A percentile compares a stretch with the other conserved stretches of the same genome.
Evolutionary conservation across 2,797 vertebrate species (phyloP).

Genomic region (Euphonia xanthogaster): DNA sequence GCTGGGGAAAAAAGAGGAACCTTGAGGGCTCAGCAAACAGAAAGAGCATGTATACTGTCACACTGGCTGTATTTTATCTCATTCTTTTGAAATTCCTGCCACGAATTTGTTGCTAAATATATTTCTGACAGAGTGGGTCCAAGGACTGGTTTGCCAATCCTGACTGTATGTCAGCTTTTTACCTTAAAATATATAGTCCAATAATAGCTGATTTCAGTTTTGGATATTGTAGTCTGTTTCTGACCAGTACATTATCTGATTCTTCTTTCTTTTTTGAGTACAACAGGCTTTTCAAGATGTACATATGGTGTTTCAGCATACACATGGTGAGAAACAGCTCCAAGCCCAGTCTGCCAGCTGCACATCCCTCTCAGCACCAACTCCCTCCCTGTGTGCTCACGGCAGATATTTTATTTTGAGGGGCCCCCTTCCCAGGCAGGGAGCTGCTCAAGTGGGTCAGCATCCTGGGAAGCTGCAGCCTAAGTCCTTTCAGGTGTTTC

Average conservation of each 20-base stretch:
- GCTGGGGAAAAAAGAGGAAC: neutral
- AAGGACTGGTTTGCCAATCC: neutral
- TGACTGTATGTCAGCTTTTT: neutral
- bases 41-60: neutral
- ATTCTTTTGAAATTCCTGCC: neutral
- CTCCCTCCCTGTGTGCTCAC: rapidly evolving
- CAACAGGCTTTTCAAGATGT: neutral
- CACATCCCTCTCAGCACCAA: neutral
- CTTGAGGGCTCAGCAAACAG: neutral
- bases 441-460: neutral
- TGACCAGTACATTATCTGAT: neutral
- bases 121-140: neutral
- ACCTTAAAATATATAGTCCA: neutral
- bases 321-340: neutral
- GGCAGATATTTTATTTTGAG: neutral
- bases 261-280: neutral
- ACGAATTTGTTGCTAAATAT: neutral
- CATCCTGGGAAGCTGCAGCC: neutral
- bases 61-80: neutral
- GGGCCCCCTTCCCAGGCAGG: neutral
- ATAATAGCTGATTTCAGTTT: neutral
- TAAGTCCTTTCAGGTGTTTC: neutral
- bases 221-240: neutral
- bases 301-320: neutral
- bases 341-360: neutral